Conservation (phyloP, 2,113 vertebrate species). For the Periophthalmus modestus region DNA sequence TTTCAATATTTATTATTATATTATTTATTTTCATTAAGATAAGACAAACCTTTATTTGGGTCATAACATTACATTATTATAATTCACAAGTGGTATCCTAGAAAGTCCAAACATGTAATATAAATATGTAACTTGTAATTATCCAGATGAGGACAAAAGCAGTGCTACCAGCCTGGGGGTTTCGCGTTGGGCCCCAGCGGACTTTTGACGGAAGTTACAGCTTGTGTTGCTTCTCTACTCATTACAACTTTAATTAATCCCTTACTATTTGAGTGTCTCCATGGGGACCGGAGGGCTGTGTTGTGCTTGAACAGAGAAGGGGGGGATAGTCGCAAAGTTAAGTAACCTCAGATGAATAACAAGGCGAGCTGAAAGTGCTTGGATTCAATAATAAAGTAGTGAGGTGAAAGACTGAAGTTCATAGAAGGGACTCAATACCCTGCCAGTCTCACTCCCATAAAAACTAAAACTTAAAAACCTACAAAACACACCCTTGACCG, state of each 20-base stretch:
- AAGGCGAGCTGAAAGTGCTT: constrained; percentile 27
- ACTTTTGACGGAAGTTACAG: constrained; percentile 49
- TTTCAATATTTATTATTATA: not conserved
- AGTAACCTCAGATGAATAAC: constrained; percentile 58
- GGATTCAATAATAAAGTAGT: constrained; percentile 20
- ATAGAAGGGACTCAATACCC: not conserved
- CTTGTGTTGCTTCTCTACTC: constrained; percentile 59
- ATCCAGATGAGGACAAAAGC: constrained; percentile 64
- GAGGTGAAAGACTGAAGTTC: constrained; percentile 20
- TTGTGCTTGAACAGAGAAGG: constrained; percentile 38
- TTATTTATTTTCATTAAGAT: not conserved
- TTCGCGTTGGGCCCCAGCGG: constrained; percentile 41
- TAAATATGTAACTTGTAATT: constrained; percentile 67
- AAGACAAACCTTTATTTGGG: no score
- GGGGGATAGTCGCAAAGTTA: constrained; percentile 49
- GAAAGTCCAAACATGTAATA: constrained; percentile 51
- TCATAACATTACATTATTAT: not conserved
- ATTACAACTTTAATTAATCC: constrained; percentile 74
- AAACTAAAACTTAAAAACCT: no score
- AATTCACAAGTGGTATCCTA: constrained; percentile 7
- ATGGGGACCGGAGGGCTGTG: constrained; percentile 47
- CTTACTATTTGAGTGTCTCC: constrained; percentile 60
- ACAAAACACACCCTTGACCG: no score
- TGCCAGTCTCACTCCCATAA: no score
- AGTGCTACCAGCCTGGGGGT: constrained; percentile 36